Conservation (phyloP, 2,797 vertebrate species). For the Xenopus petersii region DNA sequence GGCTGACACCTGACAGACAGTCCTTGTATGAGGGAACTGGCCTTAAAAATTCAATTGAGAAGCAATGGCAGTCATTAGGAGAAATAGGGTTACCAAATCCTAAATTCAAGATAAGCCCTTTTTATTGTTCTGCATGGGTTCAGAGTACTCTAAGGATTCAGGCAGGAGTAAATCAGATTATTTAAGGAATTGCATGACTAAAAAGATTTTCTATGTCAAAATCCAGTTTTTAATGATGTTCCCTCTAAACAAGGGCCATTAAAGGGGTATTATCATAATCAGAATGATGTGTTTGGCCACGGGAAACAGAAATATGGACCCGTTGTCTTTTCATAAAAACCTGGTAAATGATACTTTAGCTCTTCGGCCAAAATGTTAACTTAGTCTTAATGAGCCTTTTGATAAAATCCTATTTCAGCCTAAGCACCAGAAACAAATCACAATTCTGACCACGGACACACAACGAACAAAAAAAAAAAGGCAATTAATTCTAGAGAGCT, state of each 20-base stretch:
- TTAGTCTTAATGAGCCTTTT: slow-evolving; percentile 1
- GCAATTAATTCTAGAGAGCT: background rate
- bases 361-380: background rate
- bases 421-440: slow-evolving; percentile 15
- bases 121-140: slow-evolving; percentile 54
- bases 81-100: slow-evolving; percentile 53
- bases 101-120: slow-evolving; percentile 54
- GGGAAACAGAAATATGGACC: slow-evolving; percentile 15
- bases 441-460: background rate
- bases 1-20: slow-evolving; percentile 51
- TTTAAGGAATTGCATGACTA: slow-evolving; percentile 39
- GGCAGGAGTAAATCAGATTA: slow-evolving; percentile 49
- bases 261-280: slow-evolving; percentile 47
- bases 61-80: slow-evolving; percentile 47
- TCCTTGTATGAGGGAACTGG: slow-evolving; percentile 40
- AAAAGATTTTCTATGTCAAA: slow-evolving; percentile 4
- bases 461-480: slow-evolving; percentile 18
- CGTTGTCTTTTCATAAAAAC: slow-evolving; percentile 29
- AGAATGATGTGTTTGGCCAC: slow-evolving; percentile 22
- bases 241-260: slow-evolving; percentile 47
- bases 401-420: background rate
- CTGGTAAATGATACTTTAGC: slow-evolving; percentile 14
- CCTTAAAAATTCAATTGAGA: slow-evolving; percentile 39
- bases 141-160: slow-evolving; percentile 46
- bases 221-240: slow-evolving; percentile 46